phyloP scores from a whole-genome alignment of 2,888 invertebrate species.

The Protophormia terraenovae region DNA sequence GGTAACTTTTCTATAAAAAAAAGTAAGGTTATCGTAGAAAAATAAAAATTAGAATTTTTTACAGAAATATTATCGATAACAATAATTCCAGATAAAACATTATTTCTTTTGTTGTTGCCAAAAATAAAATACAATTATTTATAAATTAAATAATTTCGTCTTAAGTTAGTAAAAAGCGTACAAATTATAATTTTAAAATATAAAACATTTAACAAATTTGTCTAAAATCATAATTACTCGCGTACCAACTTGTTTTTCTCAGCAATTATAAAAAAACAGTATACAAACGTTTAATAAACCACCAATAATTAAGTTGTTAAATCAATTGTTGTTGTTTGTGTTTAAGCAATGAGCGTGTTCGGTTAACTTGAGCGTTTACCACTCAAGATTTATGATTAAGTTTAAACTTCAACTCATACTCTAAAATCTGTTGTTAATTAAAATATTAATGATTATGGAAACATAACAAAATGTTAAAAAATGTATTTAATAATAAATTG shows the following conservation, averaged over 20 bases:
- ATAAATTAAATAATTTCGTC: too few species aligned
- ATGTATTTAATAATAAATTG: background rate
- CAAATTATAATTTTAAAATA: background rate
- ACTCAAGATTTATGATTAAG: background rate
- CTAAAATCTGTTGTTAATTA: background rate
- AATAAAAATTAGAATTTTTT: too few species aligned
- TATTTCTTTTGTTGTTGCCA: too few species aligned
- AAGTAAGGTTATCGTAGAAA: too few species aligned
- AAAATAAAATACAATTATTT: too few species aligned
- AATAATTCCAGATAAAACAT: too few species aligned
- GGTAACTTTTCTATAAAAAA: too few species aligned
- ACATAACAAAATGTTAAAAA: constrained; percentile 12
- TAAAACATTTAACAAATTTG: background rate
- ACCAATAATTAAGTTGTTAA: constrained; percentile 11
- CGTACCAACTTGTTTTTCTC: background rate
- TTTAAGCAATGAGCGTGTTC: background rate
- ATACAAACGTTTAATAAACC: background rate
- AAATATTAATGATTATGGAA: background rate
- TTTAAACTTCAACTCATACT: background rate
- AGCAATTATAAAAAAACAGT: background rate
- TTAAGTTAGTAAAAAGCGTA: too few species aligned
- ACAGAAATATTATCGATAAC: too few species aligned
- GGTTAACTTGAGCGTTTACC: background rate
- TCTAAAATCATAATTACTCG: background rate
- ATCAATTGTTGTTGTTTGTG: background rate